Evolutionary conservation across 2,113 vertebrate species (phyloP).

Genomic region (Thunnus maccoyii): DNA sequence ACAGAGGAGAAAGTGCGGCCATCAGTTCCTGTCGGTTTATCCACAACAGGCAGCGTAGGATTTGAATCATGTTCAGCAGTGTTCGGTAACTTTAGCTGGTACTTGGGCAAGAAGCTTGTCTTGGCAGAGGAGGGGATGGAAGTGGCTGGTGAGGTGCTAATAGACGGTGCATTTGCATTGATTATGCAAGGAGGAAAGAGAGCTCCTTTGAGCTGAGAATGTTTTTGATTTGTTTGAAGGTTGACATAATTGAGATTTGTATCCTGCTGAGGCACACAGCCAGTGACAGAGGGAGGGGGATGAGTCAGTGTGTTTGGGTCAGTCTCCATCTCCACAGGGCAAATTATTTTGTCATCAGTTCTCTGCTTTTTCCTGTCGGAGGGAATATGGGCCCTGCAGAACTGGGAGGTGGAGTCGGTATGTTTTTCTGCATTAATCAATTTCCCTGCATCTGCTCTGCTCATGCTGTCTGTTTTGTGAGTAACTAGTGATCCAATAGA

Average conservation of each 20-base stretch:
- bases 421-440: conserved; percentile 11
- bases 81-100: conserved; percentile 85
- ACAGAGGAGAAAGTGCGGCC: background rate
- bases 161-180: conserved; percentile 57
- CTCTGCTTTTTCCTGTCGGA: conserved; percentile 92
- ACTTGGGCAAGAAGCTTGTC: conserved; percentile 84
- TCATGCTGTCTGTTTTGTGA: conserved; percentile 32
- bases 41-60: conserved; percentile 21
- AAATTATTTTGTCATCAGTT: conserved; percentile 79
- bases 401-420: conserved; percentile 28
- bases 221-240: conserved; percentile 51
- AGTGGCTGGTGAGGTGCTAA: conserved; percentile 34
- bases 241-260: conserved; percentile 49
- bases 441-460: conserved; percentile 54
- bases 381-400: conserved; percentile 76
- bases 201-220: conserved; percentile 50
- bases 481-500: conserved; percentile 33
- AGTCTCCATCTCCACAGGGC: conserved; percentile 41
- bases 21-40: conserved; percentile 10
- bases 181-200: conserved; percentile 59
- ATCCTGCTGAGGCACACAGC: conserved; percentile 31
- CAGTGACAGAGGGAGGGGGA: conserved; percentile 18
- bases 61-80: conserved; percentile 54
- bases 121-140: conserved; percentile 55
- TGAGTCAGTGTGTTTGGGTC: conserved; percentile 44